phyloP scores from a whole-genome alignment of 1,140 invertebrate genomes.

The Drosophila santomea region DNA sequence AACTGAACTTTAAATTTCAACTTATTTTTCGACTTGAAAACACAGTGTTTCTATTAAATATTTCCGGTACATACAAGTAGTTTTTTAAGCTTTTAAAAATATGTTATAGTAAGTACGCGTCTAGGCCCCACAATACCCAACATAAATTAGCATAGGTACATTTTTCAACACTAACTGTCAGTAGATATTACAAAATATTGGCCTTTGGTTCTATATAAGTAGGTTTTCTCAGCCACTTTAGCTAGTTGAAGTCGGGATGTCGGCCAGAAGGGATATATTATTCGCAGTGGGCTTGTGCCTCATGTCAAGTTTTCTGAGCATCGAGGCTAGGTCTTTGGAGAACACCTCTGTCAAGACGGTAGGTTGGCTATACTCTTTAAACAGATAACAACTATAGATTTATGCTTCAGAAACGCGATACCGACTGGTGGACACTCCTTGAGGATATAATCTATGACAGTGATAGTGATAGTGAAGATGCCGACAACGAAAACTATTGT shows the following conservation, averaged over 20 bases:
- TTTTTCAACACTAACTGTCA: neutral
- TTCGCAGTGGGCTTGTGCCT: constrained; percentile 29
- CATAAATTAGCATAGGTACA: neutral
- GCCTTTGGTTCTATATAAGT: constrained; percentile 51
- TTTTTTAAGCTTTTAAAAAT: neutral
- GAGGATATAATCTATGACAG: constrained; percentile 26
- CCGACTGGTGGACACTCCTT: constrained; percentile 45
- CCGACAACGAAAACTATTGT: constrained; percentile 47
- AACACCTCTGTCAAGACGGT: constrained; percentile 27
- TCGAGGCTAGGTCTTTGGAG: constrained; percentile 20
- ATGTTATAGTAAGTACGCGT: neutral
- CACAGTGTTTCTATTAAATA: too few relatives aligned
- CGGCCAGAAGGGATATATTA: constrained; percentile 29
- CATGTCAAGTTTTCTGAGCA: neutral
- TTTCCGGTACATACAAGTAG: too few relatives aligned
- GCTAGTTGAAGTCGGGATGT: constrained; percentile 57
- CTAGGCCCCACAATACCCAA: neutral
- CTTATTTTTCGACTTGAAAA: too few relatives aligned
- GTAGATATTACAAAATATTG: constrained; percentile 7
- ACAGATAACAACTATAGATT: neutral
- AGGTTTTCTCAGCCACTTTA: neutral
- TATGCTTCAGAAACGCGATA: constrained; percentile 31
- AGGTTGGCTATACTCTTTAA: neutral
- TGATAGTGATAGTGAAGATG: constrained; percentile 24
- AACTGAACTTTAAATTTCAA: neutral